Conservation (phyloP, 2,113 vertebrate genomes). For the Rhinoderma darwinii region DNA sequence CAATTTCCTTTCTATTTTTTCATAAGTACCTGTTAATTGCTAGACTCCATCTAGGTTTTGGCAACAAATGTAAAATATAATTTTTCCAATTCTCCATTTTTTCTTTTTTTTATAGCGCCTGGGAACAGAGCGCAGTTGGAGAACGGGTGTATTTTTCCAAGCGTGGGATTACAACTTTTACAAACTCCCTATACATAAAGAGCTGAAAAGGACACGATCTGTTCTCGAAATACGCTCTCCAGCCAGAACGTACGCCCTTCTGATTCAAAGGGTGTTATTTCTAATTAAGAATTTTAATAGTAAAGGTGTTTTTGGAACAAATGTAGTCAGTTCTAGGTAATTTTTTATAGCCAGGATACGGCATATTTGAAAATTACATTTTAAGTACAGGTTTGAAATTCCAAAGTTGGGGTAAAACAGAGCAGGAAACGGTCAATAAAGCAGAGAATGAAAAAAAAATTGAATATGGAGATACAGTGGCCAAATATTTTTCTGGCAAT, state of each 20-base stretch:
- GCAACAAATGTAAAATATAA: conserved; percentile 26
- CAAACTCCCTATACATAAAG: conserved; percentile 42
- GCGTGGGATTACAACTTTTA: conserved; percentile 48
- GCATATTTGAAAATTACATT: conserved; percentile 33
- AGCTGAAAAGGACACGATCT: conserved; percentile 23
- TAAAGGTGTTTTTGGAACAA: conserved; percentile 56
- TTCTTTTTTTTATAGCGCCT: conserved; percentile 33
- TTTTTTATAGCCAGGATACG: conserved; percentile 47
- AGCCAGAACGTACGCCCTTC: conserved; percentile 35
- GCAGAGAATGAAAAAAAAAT: conserved; percentile 5
- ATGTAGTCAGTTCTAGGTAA: conserved; percentile 42
- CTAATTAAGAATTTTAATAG: conserved; percentile 57
- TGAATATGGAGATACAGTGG: not conserved
- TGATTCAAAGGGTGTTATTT: conserved; percentile 54
- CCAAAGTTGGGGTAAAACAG: not conserved
- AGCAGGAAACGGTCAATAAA: not conserved
- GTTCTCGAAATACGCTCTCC: conserved; percentile 16
- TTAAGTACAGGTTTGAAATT: conserved; percentile 41
- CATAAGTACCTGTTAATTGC: conserved; percentile 60
- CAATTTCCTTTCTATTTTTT: conserved; percentile 59
- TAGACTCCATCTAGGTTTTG: conserved; percentile 55
- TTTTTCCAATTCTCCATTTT: conserved; percentile 38
- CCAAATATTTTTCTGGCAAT: conserved; percentile 38
- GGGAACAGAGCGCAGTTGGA: conserved; percentile 43
- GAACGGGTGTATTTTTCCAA: conserved; percentile 56